Percentiles rank a stretch among this genome's conserved stretches.
Evolutionary conservation across 2,888 invertebrate species (phyloP).

Genomic region (Drosophila anceps): DNA sequence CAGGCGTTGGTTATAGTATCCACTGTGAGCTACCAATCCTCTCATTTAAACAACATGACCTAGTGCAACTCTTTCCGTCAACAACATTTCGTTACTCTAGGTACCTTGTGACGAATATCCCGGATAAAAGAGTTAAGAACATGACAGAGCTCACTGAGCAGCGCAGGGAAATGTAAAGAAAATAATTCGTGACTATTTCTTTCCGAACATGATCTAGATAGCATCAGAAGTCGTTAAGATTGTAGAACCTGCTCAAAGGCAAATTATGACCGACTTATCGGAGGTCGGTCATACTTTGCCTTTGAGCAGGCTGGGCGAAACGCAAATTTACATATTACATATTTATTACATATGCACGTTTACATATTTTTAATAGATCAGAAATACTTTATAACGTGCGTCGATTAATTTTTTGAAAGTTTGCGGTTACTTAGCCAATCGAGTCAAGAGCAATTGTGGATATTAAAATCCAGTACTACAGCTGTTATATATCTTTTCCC

Average conservation of each 20-base stretch:
- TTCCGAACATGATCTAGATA: not conserved
- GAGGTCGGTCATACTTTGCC: no score
- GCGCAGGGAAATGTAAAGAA: not conserved
- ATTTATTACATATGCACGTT: no score
- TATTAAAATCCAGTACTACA: no score
- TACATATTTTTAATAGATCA: not conserved
- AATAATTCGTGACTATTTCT: not conserved
- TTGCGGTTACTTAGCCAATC: no score
- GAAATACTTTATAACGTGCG: not conserved
- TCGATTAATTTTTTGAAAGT: no score
- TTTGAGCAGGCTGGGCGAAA: no score
- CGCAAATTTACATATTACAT: not conserved
- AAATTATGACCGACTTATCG: not conserved
- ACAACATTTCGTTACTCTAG: not conserved
- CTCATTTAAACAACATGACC: not conserved
- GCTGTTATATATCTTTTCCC: no score
- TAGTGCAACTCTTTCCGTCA: constrained; percentile 3
- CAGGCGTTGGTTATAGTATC: not conserved
- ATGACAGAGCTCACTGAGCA: not conserved
- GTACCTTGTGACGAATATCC: not conserved
- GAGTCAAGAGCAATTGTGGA: no score
- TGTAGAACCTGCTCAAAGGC: not conserved
- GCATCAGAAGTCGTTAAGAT: not conserved
- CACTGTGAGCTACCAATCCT: constrained; percentile 1
- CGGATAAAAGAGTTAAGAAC: not conserved